Evolutionary conservation across 2,113 vertebrate species (phyloP).

Genomic region (Eira barbara): DNA sequence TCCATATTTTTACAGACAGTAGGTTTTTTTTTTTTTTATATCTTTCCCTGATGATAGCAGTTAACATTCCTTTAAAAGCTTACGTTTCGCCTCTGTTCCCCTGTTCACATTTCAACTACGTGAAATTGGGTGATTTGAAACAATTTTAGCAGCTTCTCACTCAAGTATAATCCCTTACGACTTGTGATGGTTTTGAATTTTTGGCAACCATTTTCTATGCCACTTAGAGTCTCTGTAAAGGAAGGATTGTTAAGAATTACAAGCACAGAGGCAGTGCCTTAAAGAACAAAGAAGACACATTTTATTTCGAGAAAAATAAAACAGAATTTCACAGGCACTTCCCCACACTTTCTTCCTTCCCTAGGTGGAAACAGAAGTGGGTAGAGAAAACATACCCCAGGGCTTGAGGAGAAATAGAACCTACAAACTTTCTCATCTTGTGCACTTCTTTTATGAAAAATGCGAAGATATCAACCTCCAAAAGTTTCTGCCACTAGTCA

Average conservation of each 20-base stretch:
- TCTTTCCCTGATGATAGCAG: slow-evolving; percentile 70
- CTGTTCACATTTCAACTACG: slow-evolving; percentile 72
- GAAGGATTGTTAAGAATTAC: slow-evolving; percentile 61
- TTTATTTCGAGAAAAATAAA: slow-evolving; percentile 64
- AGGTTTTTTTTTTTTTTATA: slow-evolving; percentile 11
- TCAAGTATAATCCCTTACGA: slow-evolving; percentile 64
- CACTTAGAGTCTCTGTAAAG: slow-evolving; percentile 48
- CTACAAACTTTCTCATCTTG: background rate
- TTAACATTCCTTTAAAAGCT: slow-evolving; percentile 75
- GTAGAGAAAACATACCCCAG: background rate
- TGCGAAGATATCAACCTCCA: background rate
- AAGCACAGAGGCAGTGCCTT: slow-evolving; percentile 49
- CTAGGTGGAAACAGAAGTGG: background rate
- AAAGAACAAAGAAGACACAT: slow-evolving; percentile 62
- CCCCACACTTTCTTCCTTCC: background rate
- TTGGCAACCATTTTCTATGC: slow-evolving; percentile 65
- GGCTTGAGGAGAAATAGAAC: background rate
- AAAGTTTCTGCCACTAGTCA: background rate
- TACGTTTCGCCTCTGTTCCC: slow-evolving; percentile 66
- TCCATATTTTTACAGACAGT: slow-evolving; percentile 69
- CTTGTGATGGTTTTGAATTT: slow-evolving; percentile 67
- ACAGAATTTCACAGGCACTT: slow-evolving; percentile 22
- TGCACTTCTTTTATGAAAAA: background rate
- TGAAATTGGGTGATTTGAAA: slow-evolving; percentile 75
- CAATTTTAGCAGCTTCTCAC: slow-evolving; percentile 74